phyloP scores from a whole-genome alignment of 1,140 invertebrate species.

The Solenopsis fugax region DNA sequence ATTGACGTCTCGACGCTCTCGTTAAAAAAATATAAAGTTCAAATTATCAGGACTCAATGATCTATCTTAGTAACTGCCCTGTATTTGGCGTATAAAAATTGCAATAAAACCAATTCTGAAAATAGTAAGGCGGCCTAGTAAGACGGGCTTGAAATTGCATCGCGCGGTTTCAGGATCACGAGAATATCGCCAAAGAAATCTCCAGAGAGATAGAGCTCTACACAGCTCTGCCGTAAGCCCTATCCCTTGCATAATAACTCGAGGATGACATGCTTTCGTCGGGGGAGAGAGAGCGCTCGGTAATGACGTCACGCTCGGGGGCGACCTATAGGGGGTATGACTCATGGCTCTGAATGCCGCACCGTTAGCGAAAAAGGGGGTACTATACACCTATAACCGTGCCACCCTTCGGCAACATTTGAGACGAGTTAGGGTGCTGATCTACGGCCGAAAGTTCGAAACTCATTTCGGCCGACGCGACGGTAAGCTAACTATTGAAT shows the following conservation, averaged over 20 bases:
- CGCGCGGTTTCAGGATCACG: neutral
- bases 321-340: conserved; percentile 77
- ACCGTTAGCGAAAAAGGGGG: conserved; percentile 46
- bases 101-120: neutral
- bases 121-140: conserved; percentile 6
- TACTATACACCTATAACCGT: conserved; percentile 63
- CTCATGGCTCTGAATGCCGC: conserved; percentile 74
- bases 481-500: neutral
- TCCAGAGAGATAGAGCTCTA: neutral
- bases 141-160: neutral
- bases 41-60: neutral
- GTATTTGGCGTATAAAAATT: conserved; percentile 1
- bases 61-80: neutral
- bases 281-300: neutral
- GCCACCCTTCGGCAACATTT: conserved; percentile 73
- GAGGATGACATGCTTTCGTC: conserved; percentile 74
- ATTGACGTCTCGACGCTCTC: neutral
- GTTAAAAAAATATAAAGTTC: neutral
- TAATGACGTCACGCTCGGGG: conserved; percentile 80
- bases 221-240: neutral
- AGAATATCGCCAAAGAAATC: conserved; percentile 16
- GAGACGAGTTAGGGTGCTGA: conserved; percentile 13
- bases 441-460: conserved; percentile 30
- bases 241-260: conserved; percentile 78
- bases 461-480: conserved; percentile 11